Evolutionary conservation across 2,888 invertebrate species (phyloP), one percentile per base, ranked within the genome.

Genomic region (Mamestra brassicae): DNA sequence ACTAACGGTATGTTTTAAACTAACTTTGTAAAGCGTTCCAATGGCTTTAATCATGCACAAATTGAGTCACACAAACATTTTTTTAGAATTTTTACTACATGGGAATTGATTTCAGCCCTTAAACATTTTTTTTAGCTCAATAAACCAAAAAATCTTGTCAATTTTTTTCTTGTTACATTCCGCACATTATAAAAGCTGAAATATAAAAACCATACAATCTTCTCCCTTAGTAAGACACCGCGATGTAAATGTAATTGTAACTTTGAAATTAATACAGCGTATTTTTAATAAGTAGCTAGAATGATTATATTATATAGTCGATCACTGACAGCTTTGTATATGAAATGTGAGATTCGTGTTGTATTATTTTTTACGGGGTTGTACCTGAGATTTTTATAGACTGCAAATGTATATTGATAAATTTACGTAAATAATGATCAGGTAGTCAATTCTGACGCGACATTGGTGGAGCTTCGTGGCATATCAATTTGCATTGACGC

Each of bases 1-100:
- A 94, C 86, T 89, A 89, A 81, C 87, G 87, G 89, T 91, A 89
- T 90, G 89, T 92, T 91, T 88, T 88, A 90, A 92, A 90, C 81
- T 88, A 91, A 89, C 87, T 90, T 90, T 89, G 76, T 91, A 88
- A 91, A 91, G 89, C 84, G 85, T 89, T 92, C 88, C 80, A 90
- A 93, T 84, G 91, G 93, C 93, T 95, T 94, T 94, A 94, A 94
- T 92, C 86, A 90, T 95, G 95, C 95, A 95, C 95, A 96, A 95
- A 93, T 88, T 85, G 85, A 89, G 90, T 93, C 92, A 92, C 92
- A 92, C 86, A 82, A 87, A 78, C 72, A 77, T 87, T 82, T 79
- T 38, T 76, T 50, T 83, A 88, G 84, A 71, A 57, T 88, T 86
- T 87, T 84, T 78, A 82, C 85, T 83, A 83, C 77, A 83, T 68